Evolutionary conservation across 2,797 vertebrate species (phyloP), one percentile per base, ranked within the genome.

Genomic region (Perdix hodgsoniae): DNA sequence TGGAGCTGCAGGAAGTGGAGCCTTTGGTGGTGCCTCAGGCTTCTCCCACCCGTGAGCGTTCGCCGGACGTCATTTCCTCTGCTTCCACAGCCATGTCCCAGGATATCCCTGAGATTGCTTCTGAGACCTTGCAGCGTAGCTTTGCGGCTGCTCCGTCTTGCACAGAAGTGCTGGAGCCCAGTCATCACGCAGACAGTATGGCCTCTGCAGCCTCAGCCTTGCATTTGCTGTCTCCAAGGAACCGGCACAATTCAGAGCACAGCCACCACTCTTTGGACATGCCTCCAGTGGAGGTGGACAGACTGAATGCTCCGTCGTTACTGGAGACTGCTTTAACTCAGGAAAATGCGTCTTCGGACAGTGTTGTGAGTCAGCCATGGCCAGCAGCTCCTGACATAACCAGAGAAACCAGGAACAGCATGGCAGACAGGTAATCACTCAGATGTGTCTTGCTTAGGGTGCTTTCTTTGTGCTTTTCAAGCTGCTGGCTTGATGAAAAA

Each of bases 381-480:
- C 99, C 99, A 1, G 98, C 99, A 1, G 99, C 99, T 31, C 99
- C 99, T 12, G 99, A 99, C 93, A 99, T 99, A 94, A 99, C 99
- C 72, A 98, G 99, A 42, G 99, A 99, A 90, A 99, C 99, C 37
- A 98, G 99, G 91, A 99, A 98, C 97, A 99, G 98, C 88, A 98
- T 99, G 88, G 98, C 97, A 83, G 99, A 99, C 95, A 99, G 99
- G 99, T 99, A 93, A 97, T 95, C 29, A 0, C 56, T 50, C 24
- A 52, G 35, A 15, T 42, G 78, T 42, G 33, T 50, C 76, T 65
- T 35, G 42, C 60, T 17, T n/a, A n/a, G 37, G 42, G 49, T 54
- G 22, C 0, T 49, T 63, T 57, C 47, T 88, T 86, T 47, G 29
- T 40, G 4, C 13, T 76, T 56, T 18, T 27, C 69, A 42, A 27